phyloP scores from a whole-genome alignment of 2,113 vertebrate species.

The Erythrocercus mccallii region DNA sequence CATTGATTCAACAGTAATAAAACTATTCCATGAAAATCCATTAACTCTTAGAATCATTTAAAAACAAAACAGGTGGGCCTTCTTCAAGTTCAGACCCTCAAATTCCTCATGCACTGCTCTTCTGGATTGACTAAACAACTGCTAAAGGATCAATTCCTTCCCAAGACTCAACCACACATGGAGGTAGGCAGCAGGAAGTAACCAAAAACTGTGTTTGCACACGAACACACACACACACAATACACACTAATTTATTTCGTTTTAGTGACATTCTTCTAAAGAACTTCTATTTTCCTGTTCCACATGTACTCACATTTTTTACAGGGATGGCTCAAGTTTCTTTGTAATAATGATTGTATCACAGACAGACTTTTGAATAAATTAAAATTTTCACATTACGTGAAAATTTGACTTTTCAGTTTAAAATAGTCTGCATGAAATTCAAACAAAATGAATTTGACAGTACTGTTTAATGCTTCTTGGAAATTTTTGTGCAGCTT shows the following conservation, averaged over 20 bases:
- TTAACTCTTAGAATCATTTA: background rate
- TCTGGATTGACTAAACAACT: background rate
- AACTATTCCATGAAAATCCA: background rate
- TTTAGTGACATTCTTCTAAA: background rate
- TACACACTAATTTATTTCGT: background rate
- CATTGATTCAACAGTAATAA: background rate
- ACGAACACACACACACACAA: fast-evolving
- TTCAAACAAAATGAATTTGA: background rate
- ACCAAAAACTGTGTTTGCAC: background rate
- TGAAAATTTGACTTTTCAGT: background rate
- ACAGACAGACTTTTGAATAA: background rate
- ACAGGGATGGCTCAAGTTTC: background rate
- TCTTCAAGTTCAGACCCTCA: background rate
- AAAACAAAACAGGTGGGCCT: background rate
- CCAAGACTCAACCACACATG: background rate
- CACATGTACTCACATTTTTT: background rate
- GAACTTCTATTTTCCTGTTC: background rate
- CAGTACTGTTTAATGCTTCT: background rate
- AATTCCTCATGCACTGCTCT: background rate
- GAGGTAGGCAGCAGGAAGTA: background rate
- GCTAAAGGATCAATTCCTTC: background rate
- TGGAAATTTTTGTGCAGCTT: background rate
- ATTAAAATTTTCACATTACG: background rate
- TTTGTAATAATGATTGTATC: background rate
- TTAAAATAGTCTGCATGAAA: background rate